Base-by-base conservation (phyloP, 2,888 invertebrate species). In the Stegana nigrithorax region DNA sequence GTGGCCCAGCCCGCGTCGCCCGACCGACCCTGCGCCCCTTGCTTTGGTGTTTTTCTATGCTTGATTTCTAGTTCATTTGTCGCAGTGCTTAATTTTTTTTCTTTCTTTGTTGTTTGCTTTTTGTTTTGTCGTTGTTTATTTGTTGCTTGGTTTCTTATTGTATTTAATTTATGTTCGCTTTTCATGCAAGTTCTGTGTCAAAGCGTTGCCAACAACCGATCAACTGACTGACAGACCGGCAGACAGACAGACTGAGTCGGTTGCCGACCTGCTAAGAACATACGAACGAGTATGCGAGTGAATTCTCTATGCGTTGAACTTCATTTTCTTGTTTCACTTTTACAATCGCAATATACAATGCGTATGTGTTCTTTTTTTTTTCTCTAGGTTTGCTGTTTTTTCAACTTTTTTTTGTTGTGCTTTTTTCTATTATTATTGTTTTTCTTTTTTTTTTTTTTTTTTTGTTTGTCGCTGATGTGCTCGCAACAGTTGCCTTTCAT, bases 121-220 rank as follows among this genome's bases (percentile, higher is more conserved):
- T 39, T 39, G 39, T 17, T n/a, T n/a, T n/a, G n/a, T 5, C 6
- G 2, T 32, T 4, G 32, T 32, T 32, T 32, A 12, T 12, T 4
- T 32, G n/a, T 32, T 32, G 2, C 17, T 39, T 10, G n/a, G n/a
- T 39, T 14, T 39, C 17, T n/a, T 39, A 39, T 39, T 8, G n/a
- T 39, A 72, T 68, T 73, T 73, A 75, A 73, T 73, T 73, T 73
- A 73, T 75, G 71, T 75, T 70, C 72, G 68, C 66, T 71, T 61
- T 72, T 71, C 73, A 73, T 73, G 73, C 73, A 62, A 73, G 56
- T 64, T 45, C 47, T 47, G 39, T 55, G 51, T 53, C 68, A 65
- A 65, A 62, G 51, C 36, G 27, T n/a, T 39, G 39, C 39, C 39
- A 39, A 50, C 56, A 60, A 39, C 45, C 60, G 62, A 59, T 27